Conservation (phyloP, 1,140 invertebrate genomes). For the Bombyx mandarina region DNA sequence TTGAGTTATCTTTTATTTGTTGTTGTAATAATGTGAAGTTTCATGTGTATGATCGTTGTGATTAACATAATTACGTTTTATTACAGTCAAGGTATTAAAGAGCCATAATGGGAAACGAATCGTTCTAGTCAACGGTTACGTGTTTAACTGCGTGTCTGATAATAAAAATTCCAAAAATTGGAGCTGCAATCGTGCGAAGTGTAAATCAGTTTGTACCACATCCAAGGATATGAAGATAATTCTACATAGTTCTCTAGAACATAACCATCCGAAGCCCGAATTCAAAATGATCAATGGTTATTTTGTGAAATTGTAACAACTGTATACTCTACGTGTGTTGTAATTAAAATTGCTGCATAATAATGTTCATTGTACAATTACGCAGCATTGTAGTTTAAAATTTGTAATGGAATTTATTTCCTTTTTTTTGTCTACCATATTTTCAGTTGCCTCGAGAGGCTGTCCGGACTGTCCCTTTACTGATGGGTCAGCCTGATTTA, state of each 20-base stretch:
- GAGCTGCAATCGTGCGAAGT: conserved; percentile 15
- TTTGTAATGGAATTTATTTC: no score
- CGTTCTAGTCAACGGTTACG: conserved; percentile 21
- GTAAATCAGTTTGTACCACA: conserved; percentile 1
- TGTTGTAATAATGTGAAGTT: no score
- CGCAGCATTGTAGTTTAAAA: no score
- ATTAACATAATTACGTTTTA: no score
- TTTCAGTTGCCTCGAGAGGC: no score
- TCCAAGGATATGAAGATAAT: not conserved
- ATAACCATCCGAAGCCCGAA: conserved; percentile 1
- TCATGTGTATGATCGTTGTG: no score
- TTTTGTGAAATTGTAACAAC: conserved; percentile 1
- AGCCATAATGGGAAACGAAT: conserved; percentile 23
- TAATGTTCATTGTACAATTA: no score
- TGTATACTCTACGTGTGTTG: not conserved
- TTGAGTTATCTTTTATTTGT: no score
- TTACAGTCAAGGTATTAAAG: conserved; percentile 11
- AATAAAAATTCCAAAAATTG: conserved; percentile 8
- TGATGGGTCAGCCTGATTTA: no score
- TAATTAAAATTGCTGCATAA: no score
- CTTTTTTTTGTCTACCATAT: no score
- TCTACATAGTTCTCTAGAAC: not conserved
- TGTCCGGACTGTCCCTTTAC: no score
- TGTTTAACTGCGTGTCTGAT: conserved; percentile 17
- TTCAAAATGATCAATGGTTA: not conserved